Percentiles rank a stretch among this genome's conserved stretches.
Evolutionary conservation across 1,140 invertebrate species (phyloP).

Genomic region (Polyergus mexicanus): DNA sequence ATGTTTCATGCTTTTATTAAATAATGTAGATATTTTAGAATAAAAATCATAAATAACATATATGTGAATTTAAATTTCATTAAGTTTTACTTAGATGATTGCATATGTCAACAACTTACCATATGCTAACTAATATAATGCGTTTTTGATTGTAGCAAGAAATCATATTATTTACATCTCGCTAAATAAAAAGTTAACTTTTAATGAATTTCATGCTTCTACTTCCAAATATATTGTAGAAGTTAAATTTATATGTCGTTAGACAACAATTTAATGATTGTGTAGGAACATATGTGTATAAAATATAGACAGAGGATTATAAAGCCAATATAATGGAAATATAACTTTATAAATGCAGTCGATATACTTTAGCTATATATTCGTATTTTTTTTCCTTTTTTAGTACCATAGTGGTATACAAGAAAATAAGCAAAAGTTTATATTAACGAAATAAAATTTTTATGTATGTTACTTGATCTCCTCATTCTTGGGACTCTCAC

Average conservation of each 20-base stretch:
- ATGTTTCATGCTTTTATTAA: not conserved
- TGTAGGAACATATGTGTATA: not conserved
- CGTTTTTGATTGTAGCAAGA: not conserved
- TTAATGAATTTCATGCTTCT: not conserved
- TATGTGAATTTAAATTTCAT: constrained; percentile 2
- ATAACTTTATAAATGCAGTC: not conserved
- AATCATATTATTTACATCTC: not conserved
- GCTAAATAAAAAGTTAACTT: not conserved
- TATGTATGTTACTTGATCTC: constrained; percentile 69
- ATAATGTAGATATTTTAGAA: not conserved
- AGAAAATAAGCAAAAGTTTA: constrained; percentile 52
- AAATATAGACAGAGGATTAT: not conserved
- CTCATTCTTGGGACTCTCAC: constrained; percentile 62
- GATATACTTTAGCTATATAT: constrained; percentile 44
- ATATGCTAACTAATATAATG: not conserved
- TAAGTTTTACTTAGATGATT: not conserved
- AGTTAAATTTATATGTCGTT: not conserved
- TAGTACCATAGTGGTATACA: constrained; percentile 59
- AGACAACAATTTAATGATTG: not conserved
- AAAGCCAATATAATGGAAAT: not conserved
- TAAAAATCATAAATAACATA: not conserved
- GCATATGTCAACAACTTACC: not conserved
- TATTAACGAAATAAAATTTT: constrained; percentile 61
- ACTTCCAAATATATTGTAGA: not conserved
- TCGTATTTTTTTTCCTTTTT: constrained; percentile 34